These are phyloP conservation scores for Sander lucioperca DNA, from an alignment of 2,113 vertebrate species.

Conservation along the genomic window DNA sequence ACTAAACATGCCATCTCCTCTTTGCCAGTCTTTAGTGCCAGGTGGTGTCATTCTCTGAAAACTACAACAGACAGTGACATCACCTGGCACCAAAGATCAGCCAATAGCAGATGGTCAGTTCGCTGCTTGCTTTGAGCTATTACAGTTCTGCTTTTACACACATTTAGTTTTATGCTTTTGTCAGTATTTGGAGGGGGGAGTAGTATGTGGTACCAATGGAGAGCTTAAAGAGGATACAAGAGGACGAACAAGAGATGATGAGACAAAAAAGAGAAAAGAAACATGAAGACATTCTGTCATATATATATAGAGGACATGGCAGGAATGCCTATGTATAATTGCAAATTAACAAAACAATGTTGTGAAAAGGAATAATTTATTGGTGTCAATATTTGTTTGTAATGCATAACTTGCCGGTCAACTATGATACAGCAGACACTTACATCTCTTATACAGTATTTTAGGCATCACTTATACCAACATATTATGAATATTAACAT, in stretches of 20 bases:
- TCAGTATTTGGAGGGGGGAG: neutral
- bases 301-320: neutral
- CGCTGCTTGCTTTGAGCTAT: neutral
- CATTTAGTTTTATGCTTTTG: neutral
- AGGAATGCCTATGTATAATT: neutral
- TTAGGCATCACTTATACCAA: neutral
- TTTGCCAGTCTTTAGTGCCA: conserved; percentile 3
- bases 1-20: neutral
- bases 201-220: neutral
- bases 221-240: neutral
- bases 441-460: neutral
- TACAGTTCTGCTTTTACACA: neutral
- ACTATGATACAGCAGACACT: neutral
- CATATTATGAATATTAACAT: neutral
- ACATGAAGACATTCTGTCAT: neutral
- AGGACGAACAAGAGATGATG: neutral
- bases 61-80: conserved; percentile 26
- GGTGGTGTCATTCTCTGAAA: conserved; percentile 19
- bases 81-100: conserved; percentile 29
- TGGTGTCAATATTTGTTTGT: neutral
- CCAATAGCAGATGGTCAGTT: conserved; percentile 32
- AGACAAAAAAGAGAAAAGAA: neutral
- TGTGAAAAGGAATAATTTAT: neutral
- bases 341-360: neutral
- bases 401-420: neutral